Conservation (phyloP, 2,113 vertebrate species). For the Rhegmatorhina hoffmannsi region DNA sequence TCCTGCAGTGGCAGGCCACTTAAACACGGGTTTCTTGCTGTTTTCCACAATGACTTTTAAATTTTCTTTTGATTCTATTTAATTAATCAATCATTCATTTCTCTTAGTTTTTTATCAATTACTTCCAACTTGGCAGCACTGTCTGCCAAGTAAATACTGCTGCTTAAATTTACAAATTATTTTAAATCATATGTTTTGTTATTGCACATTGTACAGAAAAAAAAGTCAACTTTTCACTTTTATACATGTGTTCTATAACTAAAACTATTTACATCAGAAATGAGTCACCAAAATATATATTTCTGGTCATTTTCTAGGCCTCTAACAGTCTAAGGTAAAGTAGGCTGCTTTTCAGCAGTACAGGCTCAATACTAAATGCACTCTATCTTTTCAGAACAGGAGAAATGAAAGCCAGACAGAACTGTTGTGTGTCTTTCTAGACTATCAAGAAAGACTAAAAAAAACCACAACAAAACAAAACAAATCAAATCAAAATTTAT, state of each 20-base stretch:
- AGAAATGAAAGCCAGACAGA: neutral
- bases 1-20: neutral
- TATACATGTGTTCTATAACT: neutral
- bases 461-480: neutral
- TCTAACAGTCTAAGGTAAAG: neutral
- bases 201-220: neutral
- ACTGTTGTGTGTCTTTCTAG: neutral
- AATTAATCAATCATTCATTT: neutral
- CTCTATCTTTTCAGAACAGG: neutral
- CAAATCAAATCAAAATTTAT: neutral
- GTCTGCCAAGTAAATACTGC: neutral
- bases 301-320: neutral
- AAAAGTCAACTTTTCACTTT: neutral
- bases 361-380: neutral
- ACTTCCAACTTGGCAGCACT: neutral
- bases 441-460: neutral
- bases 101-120: neutral
- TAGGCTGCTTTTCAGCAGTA: neutral
- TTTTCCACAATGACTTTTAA: neutral
- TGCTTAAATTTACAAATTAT: neutral
- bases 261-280: neutral
- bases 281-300: neutral
- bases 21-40: neutral
- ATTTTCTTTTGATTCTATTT: neutral
- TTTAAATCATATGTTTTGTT: neutral